phyloP scores from a whole-genome alignment of 2,113 vertebrate species.

The Dromaius novaehollandiae region DNA sequence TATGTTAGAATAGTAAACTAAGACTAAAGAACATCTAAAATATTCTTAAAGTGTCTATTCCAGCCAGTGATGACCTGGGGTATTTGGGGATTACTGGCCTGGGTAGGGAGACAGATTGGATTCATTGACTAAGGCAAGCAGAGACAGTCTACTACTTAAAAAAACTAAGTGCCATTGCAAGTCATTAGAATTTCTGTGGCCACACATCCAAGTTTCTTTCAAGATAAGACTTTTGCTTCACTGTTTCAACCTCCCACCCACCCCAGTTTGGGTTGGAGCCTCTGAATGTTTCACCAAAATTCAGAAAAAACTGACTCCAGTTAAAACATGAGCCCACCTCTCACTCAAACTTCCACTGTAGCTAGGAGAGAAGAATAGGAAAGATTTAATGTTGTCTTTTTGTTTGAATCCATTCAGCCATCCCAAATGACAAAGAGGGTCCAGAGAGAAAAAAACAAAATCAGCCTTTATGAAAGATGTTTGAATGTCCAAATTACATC shows the following conservation, averaged over 20 bases:
- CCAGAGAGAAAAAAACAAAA: background rate
- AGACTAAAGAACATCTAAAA: background rate
- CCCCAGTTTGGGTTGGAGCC: background rate
- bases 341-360: background rate
- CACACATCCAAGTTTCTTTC: background rate
- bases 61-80: background rate
- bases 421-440: background rate
- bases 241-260: background rate
- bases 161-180: background rate
- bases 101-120: background rate
- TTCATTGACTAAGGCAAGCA: background rate
- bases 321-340: background rate
- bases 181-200: background rate
- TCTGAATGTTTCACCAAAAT: background rate
- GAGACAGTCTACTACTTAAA: background rate
- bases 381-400: background rate
- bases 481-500: background rate
- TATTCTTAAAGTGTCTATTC: background rate
- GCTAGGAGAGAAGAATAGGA: background rate
- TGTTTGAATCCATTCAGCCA: background rate
- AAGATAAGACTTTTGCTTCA: background rate
- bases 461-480: background rate
- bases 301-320: background rate
- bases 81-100: background rate
- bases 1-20: background rate